phyloP scores from a whole-genome alignment of 2,113 vertebrate genomes.

The Scophthalmus maximus region DNA sequence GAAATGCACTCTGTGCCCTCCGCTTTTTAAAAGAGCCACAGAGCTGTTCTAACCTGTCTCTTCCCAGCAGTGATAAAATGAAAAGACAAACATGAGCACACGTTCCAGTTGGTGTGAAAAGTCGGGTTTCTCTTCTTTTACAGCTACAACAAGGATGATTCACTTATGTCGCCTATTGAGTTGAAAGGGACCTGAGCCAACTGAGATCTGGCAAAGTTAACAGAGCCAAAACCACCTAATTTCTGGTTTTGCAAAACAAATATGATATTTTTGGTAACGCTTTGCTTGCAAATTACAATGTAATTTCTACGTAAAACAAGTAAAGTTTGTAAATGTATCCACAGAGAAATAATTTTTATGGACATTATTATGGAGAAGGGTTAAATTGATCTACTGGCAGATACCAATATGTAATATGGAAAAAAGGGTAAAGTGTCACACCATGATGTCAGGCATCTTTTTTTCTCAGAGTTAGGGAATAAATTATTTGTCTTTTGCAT shows the following conservation, averaged over 20 bases:
- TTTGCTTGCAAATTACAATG: slow-evolving; percentile 13
- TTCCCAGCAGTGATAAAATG: slow-evolving; percentile 20
- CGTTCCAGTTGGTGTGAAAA: neutral
- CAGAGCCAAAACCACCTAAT: neutral
- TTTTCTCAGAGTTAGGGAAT: too few relatives aligned
- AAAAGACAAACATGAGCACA: slow-evolving; percentile 2
- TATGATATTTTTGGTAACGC: slow-evolving; percentile 4
- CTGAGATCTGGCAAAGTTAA: neutral
- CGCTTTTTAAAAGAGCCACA: slow-evolving; percentile 7
- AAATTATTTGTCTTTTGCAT: too few relatives aligned
- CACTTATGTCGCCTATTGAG: neutral
- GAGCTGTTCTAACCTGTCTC: slow-evolving; percentile 50
- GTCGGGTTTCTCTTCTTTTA: neutral
- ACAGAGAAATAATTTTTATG: too few relatives aligned
- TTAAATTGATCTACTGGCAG: too few relatives aligned
- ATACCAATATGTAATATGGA: too few relatives aligned
- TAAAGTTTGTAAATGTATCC: slow-evolving; percentile 1
- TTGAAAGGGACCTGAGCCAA: neutral
- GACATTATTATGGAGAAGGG: too few relatives aligned
- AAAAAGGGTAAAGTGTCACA: too few relatives aligned
- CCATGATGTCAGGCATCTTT: too few relatives aligned
- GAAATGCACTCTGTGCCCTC: slow-evolving; percentile 24
- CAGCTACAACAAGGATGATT: slow-evolving; percentile 15
- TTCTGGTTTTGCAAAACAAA: neutral
- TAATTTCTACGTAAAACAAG: slow-evolving; percentile 29